A percentile compares a stretch with the other conserved stretches of the same genome.
These are phyloP conservation scores for Orthosia cruda DNA, from an alignment of 2,888 invertebrate genomes.

Conservation along the genomic window DNA sequence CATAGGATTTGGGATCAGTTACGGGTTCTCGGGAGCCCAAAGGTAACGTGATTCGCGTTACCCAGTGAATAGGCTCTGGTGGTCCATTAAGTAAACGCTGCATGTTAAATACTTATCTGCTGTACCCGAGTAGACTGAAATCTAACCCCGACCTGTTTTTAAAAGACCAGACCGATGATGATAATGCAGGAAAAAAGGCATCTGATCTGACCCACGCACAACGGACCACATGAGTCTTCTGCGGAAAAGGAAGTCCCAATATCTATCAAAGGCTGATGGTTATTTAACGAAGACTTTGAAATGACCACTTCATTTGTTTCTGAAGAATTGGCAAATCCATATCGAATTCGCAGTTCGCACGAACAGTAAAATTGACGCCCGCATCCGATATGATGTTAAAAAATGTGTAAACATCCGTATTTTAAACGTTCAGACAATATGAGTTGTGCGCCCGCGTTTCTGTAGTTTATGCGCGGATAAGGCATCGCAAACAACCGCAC, in stretches of 20 bases:
- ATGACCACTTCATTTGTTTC: neutral
- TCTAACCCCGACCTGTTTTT: no score
- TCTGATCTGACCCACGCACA: neutral
- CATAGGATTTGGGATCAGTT: no score
- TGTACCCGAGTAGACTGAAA: neutral
- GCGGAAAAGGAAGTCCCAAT: no score
- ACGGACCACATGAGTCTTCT: no score
- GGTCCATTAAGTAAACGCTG: neutral
- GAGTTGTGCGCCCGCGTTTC: slow-evolving; percentile 33
- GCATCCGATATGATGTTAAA: slow-evolving; percentile 16
- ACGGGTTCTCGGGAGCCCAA: no score
- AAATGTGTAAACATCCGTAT: slow-evolving; percentile 16
- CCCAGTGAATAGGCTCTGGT: neutral
- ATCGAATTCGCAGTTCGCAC: neutral
- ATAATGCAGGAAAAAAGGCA: neutral
- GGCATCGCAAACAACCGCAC: slow-evolving; percentile 42
- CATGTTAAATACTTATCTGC: neutral
- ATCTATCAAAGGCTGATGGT: no score
- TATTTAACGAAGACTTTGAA: neutral
- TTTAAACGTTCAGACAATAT: slow-evolving; percentile 1
- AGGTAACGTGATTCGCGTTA: neutral
- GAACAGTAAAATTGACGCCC: neutral
- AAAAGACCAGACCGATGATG: neutral
- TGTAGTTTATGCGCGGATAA: slow-evolving; percentile 43
- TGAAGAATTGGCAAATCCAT: no score